A percentile compares a stretch with the other conserved stretches of the same genome.
Conservation (phyloP, 2,888 invertebrate genomes). For the Halictus ligatus region DNA sequence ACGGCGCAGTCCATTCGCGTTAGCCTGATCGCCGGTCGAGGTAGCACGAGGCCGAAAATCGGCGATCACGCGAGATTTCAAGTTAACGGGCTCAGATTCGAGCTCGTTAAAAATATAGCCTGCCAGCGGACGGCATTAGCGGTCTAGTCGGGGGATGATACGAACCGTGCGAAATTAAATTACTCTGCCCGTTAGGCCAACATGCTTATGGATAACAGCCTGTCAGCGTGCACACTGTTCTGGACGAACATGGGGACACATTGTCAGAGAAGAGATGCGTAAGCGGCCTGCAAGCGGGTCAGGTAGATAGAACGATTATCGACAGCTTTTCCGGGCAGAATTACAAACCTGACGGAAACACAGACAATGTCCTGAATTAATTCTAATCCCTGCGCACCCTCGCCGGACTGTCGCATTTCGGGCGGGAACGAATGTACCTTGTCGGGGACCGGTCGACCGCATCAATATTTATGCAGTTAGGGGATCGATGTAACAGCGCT, state of each 20-base stretch:
- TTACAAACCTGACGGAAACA: slow-evolving; percentile 31
- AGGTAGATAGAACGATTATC: slow-evolving; percentile 52
- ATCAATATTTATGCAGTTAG: neutral
- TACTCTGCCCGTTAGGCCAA: slow-evolving; percentile 55
- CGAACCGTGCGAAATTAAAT: slow-evolving; percentile 61
- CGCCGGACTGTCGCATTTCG: neutral
- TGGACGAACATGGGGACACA: slow-evolving; percentile 44
- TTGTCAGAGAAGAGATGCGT: slow-evolving; percentile 50
- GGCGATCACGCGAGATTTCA: slow-evolving; percentile 35
- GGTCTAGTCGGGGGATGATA: slow-evolving; percentile 50
- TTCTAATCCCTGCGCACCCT: slow-evolving; percentile 21
- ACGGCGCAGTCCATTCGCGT: neutral
- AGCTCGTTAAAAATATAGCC: slow-evolving; percentile 62
- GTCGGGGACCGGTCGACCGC: neutral
- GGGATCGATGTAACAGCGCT: neutral
- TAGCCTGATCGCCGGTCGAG: neutral
- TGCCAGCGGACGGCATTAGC: slow-evolving; percentile 52
- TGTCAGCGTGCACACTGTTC: slow-evolving; percentile 60
- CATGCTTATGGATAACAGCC: slow-evolving; percentile 66
- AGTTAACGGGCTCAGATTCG: slow-evolving; percentile 53
- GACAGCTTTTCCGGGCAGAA: slow-evolving; percentile 46
- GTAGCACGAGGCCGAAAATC: slow-evolving; percentile 17
- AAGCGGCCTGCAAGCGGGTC: slow-evolving; percentile 38
- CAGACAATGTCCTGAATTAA: slow-evolving; percentile 38
- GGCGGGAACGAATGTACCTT: neutral